These are phyloP conservation scores for Eidolon helvum DNA, from an alignment of 2,113 vertebrate genomes.

Conservation along the genomic window DNA sequence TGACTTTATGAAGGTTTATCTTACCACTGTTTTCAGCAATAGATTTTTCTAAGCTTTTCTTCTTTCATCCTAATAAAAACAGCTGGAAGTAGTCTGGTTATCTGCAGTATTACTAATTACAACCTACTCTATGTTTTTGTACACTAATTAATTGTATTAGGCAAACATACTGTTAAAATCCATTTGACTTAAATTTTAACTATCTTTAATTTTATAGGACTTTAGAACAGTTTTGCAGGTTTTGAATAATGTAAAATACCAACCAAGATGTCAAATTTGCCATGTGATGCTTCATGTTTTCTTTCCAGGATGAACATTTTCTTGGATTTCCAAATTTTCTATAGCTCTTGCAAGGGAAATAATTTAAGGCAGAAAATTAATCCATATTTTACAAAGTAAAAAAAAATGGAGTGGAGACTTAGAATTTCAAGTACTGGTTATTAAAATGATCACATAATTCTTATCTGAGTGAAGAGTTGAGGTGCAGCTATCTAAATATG, in stretches of 20 bases:
- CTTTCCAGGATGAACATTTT: not conserved
- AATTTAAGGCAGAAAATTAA: constrained; percentile 61
- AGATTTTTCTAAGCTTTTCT: not conserved
- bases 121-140: not conserved
- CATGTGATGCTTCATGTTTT: not conserved
- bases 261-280: not conserved
- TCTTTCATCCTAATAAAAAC: not conserved
- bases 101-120: not conserved
- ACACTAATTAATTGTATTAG: not conserved
- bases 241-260: not conserved
- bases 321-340: constrained; percentile 45
- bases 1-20: not conserved
- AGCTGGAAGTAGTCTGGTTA: not conserved
- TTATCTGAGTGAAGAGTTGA: not conserved
- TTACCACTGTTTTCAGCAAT: not conserved
- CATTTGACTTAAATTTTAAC: not conserved
- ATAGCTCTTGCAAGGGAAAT: not conserved
- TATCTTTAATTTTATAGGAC: not conserved
- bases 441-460: constrained; percentile 46
- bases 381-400: constrained; percentile 39
- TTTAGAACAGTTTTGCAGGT: constrained; percentile 6
- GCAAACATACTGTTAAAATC: not conserved
- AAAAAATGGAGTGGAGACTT: not conserved
- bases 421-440: constrained; percentile 31
- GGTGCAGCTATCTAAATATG: not conserved